Conservation (phyloP, 1,140 invertebrate species). For the Drosophila jambulina region DNA sequence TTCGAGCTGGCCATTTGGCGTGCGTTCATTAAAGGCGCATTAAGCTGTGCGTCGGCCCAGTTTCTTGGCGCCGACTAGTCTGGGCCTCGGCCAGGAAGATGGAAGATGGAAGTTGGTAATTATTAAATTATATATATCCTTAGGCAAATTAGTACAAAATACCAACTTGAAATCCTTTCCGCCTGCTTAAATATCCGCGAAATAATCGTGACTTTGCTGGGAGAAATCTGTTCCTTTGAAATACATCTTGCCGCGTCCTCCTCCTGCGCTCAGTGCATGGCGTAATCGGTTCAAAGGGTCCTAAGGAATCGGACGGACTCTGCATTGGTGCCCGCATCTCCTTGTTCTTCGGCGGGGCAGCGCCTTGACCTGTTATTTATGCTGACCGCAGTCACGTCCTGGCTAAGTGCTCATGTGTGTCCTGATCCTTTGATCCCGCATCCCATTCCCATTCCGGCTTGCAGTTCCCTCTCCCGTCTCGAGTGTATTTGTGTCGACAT, state of each 20-base stretch:
- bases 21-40: conserved; percentile 72
- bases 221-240: not conserved
- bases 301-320: conserved; percentile 2
- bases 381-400: conserved; percentile 56
- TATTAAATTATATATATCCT: not conserved
- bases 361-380: conserved; percentile 63
- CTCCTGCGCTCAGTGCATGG: not conserved
- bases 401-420: conserved; percentile 60
- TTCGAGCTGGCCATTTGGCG: conserved; percentile 52
- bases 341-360: conserved; percentile 13
- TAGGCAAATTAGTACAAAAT: too few species aligned
- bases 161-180: too few species aligned
- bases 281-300: conserved; percentile 24
- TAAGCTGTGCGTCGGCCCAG: conserved; percentile 22
- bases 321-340: conserved; percentile 13
- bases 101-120: not conserved
- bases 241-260: not conserved
- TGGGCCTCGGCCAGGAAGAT: not conserved
- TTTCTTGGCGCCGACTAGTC: conserved; percentile 1
- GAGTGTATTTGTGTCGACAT: conserved; percentile 47
- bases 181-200: too few species aligned
- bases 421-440: not conserved
- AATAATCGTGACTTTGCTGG: not conserved
- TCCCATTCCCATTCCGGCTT: not conserved
- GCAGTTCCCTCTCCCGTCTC: not conserved